Percentiles rank a stretch among this genome's conserved stretches.
Evolutionary conservation across 2,113 vertebrate species (phyloP).

Genomic region (Psilopsiagon aymara): DNA sequence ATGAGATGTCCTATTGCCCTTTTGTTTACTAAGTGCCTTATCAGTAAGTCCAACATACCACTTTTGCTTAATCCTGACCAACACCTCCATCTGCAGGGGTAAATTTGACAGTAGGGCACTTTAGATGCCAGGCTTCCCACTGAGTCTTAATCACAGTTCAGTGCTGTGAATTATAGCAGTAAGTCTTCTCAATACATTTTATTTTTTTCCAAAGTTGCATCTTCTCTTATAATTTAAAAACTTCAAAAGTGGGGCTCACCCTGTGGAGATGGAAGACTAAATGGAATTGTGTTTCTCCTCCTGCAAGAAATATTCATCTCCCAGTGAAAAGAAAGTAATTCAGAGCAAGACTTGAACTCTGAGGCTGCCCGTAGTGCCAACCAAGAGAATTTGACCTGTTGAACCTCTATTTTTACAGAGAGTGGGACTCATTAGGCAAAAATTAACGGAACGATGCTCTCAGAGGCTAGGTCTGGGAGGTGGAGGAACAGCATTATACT

Average conservation of each 20-base stretch:
- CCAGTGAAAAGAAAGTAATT: background rate
- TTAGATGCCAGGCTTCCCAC: background rate
- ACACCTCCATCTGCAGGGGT: background rate
- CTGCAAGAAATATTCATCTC: background rate
- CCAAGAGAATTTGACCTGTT: background rate
- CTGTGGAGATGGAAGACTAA: background rate
- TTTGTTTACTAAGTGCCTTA: conserved; percentile 35
- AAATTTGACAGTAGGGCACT: background rate
- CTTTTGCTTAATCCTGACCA: background rate
- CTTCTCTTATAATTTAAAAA: background rate
- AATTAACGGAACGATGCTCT: background rate
- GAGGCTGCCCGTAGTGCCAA: background rate
- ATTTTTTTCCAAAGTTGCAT: background rate
- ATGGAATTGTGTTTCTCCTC: background rate
- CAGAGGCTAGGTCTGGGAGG: background rate
- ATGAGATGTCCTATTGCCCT: conserved; percentile 4
- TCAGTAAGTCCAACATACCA: background rate
- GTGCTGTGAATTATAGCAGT: background rate
- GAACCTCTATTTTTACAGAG: background rate
- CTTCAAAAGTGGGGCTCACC: background rate
- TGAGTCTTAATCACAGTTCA: background rate
- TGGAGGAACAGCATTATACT: background rate
- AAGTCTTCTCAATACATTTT: background rate
- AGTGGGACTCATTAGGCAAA: background rate
- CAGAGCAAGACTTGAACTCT: background rate